A percentile compares a stretch with the other conserved stretches of the same genome.
Evolutionary conservation across 1,140 invertebrate genomes (phyloP).

Genomic region (Galleria mellonella): DNA sequence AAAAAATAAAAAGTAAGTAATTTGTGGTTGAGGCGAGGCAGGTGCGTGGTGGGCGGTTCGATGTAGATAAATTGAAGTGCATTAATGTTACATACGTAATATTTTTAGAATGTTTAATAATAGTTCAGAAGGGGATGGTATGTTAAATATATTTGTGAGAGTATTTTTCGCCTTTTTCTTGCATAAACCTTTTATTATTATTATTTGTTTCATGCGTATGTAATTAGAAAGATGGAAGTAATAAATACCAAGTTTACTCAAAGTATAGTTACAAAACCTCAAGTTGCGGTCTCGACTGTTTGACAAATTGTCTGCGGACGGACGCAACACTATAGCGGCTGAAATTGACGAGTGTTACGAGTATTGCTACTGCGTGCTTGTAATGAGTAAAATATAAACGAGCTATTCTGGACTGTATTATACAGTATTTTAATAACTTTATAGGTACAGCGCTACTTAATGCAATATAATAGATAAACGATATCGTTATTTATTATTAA

Average conservation of each 20-base stretch:
- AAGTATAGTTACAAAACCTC: conserved; percentile 47
- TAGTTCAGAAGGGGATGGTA: conserved; percentile 24
- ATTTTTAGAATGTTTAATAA: conserved; percentile 45
- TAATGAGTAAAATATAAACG: conserved; percentile 7
- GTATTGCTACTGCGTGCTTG: conserved; percentile 2
- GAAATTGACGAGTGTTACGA: conserved; percentile 5
- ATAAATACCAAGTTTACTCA: conserved; percentile 56
- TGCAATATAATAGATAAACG: conserved; percentile 31
- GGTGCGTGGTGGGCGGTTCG: conserved; percentile 25
- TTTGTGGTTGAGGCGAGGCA: conserved; percentile 20
- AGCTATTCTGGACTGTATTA: conserved; percentile 5
- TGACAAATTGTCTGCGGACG: conserved; percentile 44
- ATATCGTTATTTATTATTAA: conserved; percentile 51
- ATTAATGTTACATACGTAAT: conserved; percentile 27
- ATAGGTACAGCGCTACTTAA: conserved; percentile 26
- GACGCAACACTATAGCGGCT: conserved; percentile 15
- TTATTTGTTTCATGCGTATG: conserved; percentile 19
- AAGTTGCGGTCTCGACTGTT: conserved; percentile 41
- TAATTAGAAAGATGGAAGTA: conserved; percentile 38
- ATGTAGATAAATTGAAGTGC: conserved; percentile 32
- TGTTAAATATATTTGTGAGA: conserved; percentile 26
- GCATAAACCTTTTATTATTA: not conserved
- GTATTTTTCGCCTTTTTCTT: conserved; percentile 29
- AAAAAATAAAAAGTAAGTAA: conserved; percentile 11
- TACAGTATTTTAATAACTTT: conserved; percentile 24